phyloP scores from a whole-genome alignment of 2,113 vertebrate genomes.

The Murina feae region DNA sequence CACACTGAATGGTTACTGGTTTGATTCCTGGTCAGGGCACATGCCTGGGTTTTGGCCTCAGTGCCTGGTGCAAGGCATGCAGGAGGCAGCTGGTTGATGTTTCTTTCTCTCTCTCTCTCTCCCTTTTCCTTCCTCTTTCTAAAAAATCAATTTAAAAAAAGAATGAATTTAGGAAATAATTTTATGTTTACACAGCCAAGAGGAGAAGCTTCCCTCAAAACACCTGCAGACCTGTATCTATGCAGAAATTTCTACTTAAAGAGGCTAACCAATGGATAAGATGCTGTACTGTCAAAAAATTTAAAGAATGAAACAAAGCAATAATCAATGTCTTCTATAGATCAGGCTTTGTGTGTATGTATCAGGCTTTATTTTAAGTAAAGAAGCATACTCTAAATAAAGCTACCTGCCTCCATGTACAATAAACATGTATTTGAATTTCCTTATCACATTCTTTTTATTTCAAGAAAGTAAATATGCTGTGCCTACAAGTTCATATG shows the following conservation, averaged over 20 bases:
- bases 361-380: not conserved
- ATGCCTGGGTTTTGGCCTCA: too few species aligned
- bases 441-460: not conserved
- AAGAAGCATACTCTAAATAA: not conserved
- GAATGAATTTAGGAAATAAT: constrained; percentile 33
- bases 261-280: not conserved
- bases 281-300: not conserved
- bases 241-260: not conserved
- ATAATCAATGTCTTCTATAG: not conserved
- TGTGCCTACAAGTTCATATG: not conserved
- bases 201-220: not conserved
- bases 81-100: too few species aligned
- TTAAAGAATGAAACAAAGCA: not conserved
- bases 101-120: too few species aligned
- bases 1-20: too few species aligned
- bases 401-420: not conserved
- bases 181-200: not conserved
- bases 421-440: not conserved
- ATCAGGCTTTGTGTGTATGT: not conserved
- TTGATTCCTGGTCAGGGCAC: too few species aligned
- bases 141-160: not conserved
- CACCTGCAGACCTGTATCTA: not conserved
- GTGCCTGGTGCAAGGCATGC: too few species aligned
- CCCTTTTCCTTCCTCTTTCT: too few species aligned
- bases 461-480: not conserved